Conservation (phyloP, 2,113 vertebrate species). For the Nyctibius bracteatus region DNA sequence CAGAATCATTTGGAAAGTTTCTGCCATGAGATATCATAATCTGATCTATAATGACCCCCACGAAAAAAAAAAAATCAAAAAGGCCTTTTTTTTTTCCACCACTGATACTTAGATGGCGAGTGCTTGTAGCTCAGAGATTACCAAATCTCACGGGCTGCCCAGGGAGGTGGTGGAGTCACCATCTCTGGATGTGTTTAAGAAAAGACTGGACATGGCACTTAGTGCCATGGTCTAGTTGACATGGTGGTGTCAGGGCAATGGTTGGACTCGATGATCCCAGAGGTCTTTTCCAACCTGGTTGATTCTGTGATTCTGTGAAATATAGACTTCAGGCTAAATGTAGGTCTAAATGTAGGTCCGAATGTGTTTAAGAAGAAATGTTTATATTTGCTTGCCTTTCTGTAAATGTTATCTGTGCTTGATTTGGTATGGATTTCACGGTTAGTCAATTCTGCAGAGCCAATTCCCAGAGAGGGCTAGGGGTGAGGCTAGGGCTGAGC, state of each 20-base stretch:
- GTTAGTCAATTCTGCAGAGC: not conserved
- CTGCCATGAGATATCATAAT: not conserved
- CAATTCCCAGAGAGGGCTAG: not conserved
- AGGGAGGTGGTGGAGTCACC: too few relatives aligned
- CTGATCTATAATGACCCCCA: not conserved
- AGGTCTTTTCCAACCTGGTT: too few relatives aligned
- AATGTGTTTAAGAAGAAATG: not conserved
- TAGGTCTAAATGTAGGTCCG: not conserved
- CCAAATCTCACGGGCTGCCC: too few relatives aligned
- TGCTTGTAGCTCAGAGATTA: not conserved
- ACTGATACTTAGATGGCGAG: not conserved
- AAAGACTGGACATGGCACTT: too few relatives aligned
- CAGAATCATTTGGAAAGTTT: not conserved
- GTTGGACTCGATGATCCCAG: too few relatives aligned
- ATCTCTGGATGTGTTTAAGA: too few relatives aligned
- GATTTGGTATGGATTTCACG: not conserved
- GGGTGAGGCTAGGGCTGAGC: not conserved
- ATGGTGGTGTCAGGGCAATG: too few relatives aligned
- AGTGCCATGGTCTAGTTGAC: too few relatives aligned
- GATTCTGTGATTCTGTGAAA: too few relatives aligned
- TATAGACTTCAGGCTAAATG: not conserved
- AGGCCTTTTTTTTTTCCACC: accelerated
- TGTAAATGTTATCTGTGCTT: not conserved
- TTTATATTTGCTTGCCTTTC: not conserved
- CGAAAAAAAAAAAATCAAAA: not conserved